Evolutionary conservation across 2,113 vertebrate genomes (phyloP).

Genomic region (Calidris pugnax): DNA sequence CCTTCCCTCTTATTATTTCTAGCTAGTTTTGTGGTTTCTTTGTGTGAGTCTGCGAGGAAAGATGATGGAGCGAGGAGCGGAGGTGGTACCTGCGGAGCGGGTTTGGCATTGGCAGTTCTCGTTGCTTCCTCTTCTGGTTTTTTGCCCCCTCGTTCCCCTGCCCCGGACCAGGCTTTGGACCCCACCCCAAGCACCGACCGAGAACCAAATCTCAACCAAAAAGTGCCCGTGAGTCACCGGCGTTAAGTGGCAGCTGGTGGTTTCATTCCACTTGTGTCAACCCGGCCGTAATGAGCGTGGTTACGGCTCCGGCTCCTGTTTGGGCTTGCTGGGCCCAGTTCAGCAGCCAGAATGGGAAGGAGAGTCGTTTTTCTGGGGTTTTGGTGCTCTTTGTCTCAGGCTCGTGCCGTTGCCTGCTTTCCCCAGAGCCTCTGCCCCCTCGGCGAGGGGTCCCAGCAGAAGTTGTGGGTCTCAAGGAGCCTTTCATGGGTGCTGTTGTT

Average conservation of each 20-base stretch:
- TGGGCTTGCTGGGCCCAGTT: background rate
- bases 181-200: background rate
- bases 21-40: background rate
- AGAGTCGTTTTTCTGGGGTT: background rate
- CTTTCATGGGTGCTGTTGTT: fast-evolving
- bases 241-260: background rate
- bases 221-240: background rate
- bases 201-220: background rate
- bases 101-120: fast-evolving
- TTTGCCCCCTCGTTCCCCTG: background rate
- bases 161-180: background rate
- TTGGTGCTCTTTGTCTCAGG: background rate
- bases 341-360: background rate
- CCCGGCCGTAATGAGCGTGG: fast-evolving
- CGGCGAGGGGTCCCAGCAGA: fast-evolving
- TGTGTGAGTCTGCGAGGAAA: background rate
- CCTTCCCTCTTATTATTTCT: background rate
- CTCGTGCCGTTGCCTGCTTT: fast-evolving
- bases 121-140: background rate
- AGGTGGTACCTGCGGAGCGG: background rate
- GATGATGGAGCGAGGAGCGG: fast-evolving
- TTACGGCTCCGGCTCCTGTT: background rate
- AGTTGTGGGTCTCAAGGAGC: background rate
- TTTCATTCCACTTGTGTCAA: background rate
- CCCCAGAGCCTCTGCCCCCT: background rate